Evolutionary conservation across 2,888 invertebrate genomes (phyloP), one percentile per base, ranked within the genome.

Genomic region (Platerodrilus igneus): DNA sequence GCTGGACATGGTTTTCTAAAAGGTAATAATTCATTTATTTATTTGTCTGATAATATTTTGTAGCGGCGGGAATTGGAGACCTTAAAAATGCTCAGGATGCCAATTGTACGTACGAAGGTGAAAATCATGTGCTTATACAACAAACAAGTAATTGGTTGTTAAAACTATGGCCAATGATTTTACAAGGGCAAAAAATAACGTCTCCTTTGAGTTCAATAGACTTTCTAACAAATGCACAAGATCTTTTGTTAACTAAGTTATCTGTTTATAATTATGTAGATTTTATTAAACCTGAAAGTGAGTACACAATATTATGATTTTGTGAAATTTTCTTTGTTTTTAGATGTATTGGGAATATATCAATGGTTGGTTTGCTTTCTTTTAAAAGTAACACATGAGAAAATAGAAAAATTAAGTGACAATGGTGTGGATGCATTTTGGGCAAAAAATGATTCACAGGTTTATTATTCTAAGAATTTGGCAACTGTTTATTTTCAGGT

Each of bases 1-100:
- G 96, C 93, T 2, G 96, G 96, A 4, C 95, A 96, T 68, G 96
- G 96, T 0, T 96, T 93, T 62, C 67, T 87, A 2, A 81, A 80
- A 70, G 78, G 81, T 80, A 59, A 26, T 70, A 76, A 27, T 61
- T 81, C 9, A 53, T 48, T n/a, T 64, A 69, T 2, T 75, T 65
- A 39, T 81, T 77, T 45, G 46, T 50, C 2, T 67, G 68, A 58
- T 63, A 51, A 18, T 34, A 13, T 26, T 10, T 41, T 40, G 26
- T 58, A 86, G 87, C 80, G 20, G 69, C 86, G 16, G 78, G 82
- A 9, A 69, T 92, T 33, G 86, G 87, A 27, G 79, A 80, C 6
- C 63, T 91, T 0, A 76, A 88, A 25, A 79, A 84, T 62, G 83
- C 86, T 59, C 82, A 88, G 63, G 92, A 92, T 64, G 88, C 89